Evolutionary conservation across 1,140 invertebrate genomes (phyloP).

Genomic region (Augochlora pura): DNA sequence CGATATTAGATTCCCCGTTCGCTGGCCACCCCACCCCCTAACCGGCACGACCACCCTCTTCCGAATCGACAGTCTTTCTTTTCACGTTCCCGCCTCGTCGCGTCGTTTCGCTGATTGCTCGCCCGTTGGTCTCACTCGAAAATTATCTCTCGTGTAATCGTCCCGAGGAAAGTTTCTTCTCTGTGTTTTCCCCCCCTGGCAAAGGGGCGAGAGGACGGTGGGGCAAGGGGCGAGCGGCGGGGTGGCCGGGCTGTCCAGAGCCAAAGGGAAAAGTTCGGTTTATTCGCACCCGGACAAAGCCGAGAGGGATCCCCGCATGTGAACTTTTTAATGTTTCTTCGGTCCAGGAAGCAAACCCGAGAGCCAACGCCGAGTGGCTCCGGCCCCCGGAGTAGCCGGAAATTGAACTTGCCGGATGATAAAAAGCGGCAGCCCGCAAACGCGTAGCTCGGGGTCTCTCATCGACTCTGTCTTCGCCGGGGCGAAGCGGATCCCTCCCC

Average conservation of each 20-base stretch:
- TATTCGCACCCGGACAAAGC: background rate
- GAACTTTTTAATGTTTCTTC: conserved; percentile 43
- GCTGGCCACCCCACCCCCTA: too few species aligned
- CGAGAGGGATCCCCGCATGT: conserved; percentile 7
- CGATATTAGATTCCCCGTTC: conserved; percentile 63
- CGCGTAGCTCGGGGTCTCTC: background rate
- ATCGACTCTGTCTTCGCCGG: background rate
- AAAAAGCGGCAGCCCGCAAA: background rate
- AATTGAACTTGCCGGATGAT: conserved; percentile 11
- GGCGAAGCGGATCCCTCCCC: background rate
- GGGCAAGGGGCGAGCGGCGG: too few species aligned
- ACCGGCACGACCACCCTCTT: conserved; percentile 28
- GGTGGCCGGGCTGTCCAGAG: too few species aligned
- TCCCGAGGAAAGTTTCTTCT: conserved; percentile 8
- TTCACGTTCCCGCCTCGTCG: conserved; percentile 51
- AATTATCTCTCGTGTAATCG: conserved; percentile 49
- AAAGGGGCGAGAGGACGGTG: too few species aligned
- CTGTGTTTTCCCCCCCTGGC: background rate
- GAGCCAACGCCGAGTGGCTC: conserved; percentile 6
- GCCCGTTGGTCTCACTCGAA: conserved; percentile 35
- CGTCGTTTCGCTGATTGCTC: conserved; percentile 52
- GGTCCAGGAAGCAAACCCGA: background rate
- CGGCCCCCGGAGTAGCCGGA: background rate
- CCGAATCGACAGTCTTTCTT: conserved; percentile 44
- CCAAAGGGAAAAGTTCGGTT: background rate